Evolutionary conservation across 2,113 vertebrate species (phyloP).

Genomic region (Ceuthmochares aereus): DNA sequence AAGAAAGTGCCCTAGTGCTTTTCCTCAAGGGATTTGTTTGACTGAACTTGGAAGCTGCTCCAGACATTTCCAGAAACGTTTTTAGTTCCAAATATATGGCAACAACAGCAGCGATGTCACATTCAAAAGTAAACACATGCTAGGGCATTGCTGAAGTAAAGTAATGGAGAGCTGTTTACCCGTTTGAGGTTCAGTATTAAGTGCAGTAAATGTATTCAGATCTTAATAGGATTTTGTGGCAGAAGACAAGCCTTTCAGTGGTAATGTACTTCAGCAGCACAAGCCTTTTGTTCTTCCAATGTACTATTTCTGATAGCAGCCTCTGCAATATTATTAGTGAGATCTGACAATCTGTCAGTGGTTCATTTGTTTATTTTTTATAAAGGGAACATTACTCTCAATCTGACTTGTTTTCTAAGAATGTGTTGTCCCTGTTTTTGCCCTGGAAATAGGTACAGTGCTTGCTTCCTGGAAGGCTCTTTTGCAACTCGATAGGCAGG

Average conservation of each 20-base stretch:
- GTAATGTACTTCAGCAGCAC: not conserved
- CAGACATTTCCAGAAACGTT: not conserved
- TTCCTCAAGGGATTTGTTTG: not conserved
- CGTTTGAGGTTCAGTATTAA: not conserved
- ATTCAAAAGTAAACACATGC: not conserved
- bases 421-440: not conserved
- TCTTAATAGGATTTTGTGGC: not conserved
- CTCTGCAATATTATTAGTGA: not conserved
- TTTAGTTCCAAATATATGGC: not conserved
- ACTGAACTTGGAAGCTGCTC: not conserved
- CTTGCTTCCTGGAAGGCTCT: conserved; percentile 49
- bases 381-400: not conserved
- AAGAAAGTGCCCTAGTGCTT: not conserved
- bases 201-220: not conserved
- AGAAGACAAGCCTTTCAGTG: not conserved
- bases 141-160: not conserved
- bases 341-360: not conserved
- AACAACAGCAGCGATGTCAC: not conserved
- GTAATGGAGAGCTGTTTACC: not conserved
- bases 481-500: conserved; percentile 53
- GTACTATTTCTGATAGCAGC: not conserved
- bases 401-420: conserved; percentile 36
- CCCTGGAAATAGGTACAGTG: conserved; percentile 19
- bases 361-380: conserved; percentile 3
- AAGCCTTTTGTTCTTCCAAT: not conserved